Evolutionary conservation across 2,113 vertebrate genomes (phyloP).

Genomic region (Echinops telfairi): DNA sequence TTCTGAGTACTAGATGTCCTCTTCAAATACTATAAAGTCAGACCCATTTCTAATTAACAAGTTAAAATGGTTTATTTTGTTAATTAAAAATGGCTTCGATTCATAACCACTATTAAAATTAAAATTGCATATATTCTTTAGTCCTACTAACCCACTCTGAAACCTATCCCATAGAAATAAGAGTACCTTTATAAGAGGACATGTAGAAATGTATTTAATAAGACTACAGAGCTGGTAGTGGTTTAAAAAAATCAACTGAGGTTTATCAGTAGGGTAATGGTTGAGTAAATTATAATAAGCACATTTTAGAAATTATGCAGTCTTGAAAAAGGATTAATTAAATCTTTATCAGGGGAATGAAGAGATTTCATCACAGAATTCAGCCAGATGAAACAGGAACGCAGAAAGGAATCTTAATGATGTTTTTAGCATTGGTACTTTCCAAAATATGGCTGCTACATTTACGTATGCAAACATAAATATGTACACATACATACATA

Average conservation of each 20-base stretch:
- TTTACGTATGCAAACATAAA: neutral
- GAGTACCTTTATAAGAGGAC: neutral
- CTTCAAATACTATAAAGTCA: slow-evolving; percentile 39
- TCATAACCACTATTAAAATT: slow-evolving; percentile 8
- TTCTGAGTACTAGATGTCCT: neutral
- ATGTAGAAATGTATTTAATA: neutral
- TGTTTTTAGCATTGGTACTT: slow-evolving; percentile 60
- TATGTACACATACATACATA: neutral
- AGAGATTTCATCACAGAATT: neutral
- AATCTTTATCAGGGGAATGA: slow-evolving; percentile 9
- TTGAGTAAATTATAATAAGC: slow-evolving; percentile 10
- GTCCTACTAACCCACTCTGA: neutral
- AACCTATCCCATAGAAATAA: slow-evolving; percentile 3
- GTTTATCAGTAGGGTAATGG: neutral
- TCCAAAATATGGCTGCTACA: neutral
- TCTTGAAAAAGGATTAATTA: slow-evolving; percentile 18
- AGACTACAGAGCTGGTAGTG: neutral
- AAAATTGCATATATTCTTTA: neutral
- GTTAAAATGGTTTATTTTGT: neutral
- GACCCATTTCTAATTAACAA: neutral
- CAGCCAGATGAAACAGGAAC: neutral
- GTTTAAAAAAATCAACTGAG: neutral
- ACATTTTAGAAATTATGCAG: neutral
- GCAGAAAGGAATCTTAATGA: neutral
- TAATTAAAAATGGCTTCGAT: neutral